Evolutionary conservation across 1,140 invertebrate genomes (phyloP).

Genomic region (Cotesia vestalis): DNA sequence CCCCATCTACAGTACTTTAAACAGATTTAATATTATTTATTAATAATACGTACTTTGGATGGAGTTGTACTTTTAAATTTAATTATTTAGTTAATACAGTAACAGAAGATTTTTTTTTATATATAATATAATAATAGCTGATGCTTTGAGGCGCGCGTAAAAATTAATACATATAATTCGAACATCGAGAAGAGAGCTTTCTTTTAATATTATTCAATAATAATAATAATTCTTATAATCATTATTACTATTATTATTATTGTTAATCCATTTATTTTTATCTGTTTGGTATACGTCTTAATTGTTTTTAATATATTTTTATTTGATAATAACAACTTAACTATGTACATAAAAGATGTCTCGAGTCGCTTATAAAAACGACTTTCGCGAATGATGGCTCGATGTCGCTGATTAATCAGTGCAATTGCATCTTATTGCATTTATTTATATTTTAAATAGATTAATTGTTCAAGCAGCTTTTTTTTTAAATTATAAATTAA

Average conservation of each 20-base stretch:
- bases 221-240: conserved; percentile 1
- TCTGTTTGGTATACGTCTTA: conserved; percentile 26
- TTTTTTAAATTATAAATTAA: not conserved
- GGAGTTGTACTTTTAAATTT: not conserved
- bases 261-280: conserved; percentile 23
- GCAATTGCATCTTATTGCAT: not conserved
- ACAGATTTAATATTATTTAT: conserved; percentile 20
- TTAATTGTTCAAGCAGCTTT: not conserved
- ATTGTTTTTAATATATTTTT: conserved; percentile 13
- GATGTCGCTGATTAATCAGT: not conserved
- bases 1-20: conserved; percentile 35
- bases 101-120: conserved; percentile 25
- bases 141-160: conserved; percentile 25
- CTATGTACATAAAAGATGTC: conserved; percentile 19
- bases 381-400: not conserved
- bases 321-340: conserved; percentile 11
- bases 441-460: not conserved
- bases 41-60: conserved; percentile 19
- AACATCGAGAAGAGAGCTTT: conserved; percentile 32
- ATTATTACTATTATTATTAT: conserved; percentile 2
- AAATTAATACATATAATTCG: conserved; percentile 21
- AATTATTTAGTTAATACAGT: not conserved
- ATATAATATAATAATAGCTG: not conserved
- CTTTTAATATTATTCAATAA: too few species aligned
- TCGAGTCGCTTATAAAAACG: not conserved